phyloP scores from a whole-genome alignment of 2,888 invertebrate species.

The Drosophila koepferae region DNA sequence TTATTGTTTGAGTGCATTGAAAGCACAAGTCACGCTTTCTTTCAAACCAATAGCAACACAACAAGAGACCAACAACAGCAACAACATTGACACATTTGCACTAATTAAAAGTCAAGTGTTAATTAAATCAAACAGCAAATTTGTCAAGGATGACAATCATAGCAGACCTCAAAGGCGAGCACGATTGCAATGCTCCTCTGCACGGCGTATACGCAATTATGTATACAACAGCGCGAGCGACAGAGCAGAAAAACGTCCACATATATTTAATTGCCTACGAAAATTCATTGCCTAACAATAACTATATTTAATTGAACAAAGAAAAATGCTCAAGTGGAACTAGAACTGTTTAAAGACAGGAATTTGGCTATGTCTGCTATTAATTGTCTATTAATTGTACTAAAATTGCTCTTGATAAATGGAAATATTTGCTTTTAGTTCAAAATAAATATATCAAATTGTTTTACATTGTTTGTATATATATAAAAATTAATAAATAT shows the following conservation, averaged over 20 bases:
- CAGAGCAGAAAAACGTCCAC: conserved; percentile 12
- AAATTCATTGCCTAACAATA: background rate
- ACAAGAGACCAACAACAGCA: conserved; percentile 4
- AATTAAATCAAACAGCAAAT: conserved; percentile 59
- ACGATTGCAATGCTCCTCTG: background rate
- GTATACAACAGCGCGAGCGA: conserved; percentile 13
- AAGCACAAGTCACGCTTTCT: conserved; percentile 73
- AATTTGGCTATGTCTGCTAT: background rate
- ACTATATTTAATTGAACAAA: background rate
- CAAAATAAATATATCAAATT: too few relatives aligned
- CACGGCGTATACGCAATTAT: conserved; percentile 8
- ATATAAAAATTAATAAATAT: background rate
- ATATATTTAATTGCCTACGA: conserved; percentile 14
- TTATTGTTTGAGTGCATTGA: conserved; percentile 49
- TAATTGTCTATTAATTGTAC: background rate
- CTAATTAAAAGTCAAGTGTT: conserved; percentile 69
- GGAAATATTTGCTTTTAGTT: too few relatives aligned
- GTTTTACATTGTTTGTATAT: background rate
- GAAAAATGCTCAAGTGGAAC: background rate
- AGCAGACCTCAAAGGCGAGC: conserved; percentile 16
- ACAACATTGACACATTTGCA: conserved; percentile 57
- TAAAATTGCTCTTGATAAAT: background rate
- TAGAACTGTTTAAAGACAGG: background rate
- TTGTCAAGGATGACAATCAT: conserved; percentile 59
- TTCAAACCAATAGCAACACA: conserved; percentile 34